Conservation (phyloP, 2,888 invertebrate species). For the Drosophila yooni region DNA sequence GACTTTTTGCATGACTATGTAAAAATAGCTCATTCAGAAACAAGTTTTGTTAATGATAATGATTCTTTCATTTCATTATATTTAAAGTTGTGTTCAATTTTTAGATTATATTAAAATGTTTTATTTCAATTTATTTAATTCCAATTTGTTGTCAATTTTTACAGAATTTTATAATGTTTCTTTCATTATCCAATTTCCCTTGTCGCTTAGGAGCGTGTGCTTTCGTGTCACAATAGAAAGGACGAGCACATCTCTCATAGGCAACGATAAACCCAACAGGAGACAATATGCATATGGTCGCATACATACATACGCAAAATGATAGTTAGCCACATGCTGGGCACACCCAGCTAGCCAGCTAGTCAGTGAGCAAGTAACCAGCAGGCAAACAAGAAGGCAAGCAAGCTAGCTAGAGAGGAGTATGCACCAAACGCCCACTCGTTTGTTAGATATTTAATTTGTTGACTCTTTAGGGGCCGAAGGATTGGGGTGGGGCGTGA, state of each 20-base stretch:
- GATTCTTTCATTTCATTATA: background rate
- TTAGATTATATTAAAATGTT: too few relatives aligned
- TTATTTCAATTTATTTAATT: too few relatives aligned
- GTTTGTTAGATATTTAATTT: conserved; percentile 57
- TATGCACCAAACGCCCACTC: conserved; percentile 33
- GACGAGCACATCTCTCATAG: background rate
- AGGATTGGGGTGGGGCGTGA: conserved; percentile 5
- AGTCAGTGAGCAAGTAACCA: background rate
- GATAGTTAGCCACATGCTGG: conserved; percentile 60
- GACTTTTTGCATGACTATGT: background rate
- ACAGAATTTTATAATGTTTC: background rate
- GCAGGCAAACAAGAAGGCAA: conserved; percentile 5
- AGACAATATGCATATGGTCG: conserved; percentile 62
- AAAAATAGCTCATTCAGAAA: background rate
- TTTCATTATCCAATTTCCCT: background rate
- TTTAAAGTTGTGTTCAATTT: too few relatives aligned
- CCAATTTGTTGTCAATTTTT: too few relatives aligned
- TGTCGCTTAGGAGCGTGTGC: too few relatives aligned
- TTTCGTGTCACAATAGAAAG: conserved; percentile 1
- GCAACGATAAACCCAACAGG: conserved; percentile 35
- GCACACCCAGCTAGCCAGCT: conserved; percentile 61
- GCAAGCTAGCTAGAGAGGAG: conserved; percentile 25
- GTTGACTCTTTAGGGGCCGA: conserved; percentile 54
- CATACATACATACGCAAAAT: conserved; percentile 7
- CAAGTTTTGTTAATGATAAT: background rate